These are phyloP conservation scores for Peromyscus attwateri DNA, from an alignment of 2,797 vertebrate species.

Conservation along the genomic window DNA sequence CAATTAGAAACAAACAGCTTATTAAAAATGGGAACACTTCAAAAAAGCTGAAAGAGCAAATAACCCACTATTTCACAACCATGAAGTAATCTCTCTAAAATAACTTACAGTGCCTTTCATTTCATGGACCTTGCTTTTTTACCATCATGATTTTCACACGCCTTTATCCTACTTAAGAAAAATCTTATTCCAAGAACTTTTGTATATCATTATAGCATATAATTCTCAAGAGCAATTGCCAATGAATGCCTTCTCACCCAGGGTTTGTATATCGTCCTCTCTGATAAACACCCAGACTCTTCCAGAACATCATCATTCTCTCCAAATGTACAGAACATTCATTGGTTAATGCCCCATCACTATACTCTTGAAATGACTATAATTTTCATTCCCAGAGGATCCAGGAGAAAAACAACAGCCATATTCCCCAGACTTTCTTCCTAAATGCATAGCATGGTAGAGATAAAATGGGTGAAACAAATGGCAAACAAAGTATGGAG, in stretches of 20 bases:
- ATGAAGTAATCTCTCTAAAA: slow-evolving; percentile 7
- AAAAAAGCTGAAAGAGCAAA: not conserved
- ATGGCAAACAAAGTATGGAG: not conserved
- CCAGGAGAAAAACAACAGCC: not conserved
- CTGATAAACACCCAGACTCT: not conserved
- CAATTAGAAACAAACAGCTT: not conserved
- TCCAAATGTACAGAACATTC: not conserved
- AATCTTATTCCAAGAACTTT: not conserved
- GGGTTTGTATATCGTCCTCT: not conserved
- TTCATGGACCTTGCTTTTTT: not conserved
- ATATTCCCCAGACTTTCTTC: not conserved
- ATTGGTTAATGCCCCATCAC: not conserved
- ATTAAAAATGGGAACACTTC: not conserved
- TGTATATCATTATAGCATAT: not conserved
- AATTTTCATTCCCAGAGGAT: not conserved
- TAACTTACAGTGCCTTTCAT: not conserved
- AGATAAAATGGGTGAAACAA: not conserved
- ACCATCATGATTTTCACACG: not conserved
- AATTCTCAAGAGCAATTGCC: not conserved
- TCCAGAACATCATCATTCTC: not conserved
- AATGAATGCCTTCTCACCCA: not conserved
- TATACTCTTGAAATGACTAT: not conserved
- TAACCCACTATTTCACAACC: not conserved
- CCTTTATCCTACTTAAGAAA: not conserved
- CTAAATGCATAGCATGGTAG: not conserved